Evolutionary conservation across 2,113 vertebrate species (phyloP), one percentile per base, ranked within the genome.

Genomic region (Muscicapa adusta): DNA sequence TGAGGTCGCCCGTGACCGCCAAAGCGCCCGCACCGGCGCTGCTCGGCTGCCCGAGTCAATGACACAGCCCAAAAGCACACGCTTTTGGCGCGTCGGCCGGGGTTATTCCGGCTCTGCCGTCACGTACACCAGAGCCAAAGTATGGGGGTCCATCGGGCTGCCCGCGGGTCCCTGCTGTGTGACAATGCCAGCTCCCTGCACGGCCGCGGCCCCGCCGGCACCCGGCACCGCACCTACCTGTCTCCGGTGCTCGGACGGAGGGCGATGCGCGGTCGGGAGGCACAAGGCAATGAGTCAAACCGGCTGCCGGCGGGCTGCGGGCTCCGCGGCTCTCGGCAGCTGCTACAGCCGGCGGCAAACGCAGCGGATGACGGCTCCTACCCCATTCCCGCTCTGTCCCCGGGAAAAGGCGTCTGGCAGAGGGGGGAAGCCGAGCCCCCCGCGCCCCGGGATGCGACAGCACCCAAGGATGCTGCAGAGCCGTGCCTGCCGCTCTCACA

Each of bases 221-320:
- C 29, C 36, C 84, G 7, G 84, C 57, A 24, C 57, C 10, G 62
- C 83, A 87, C 96, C 75, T 72, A 97, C 97, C 97, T 93, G 77
- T 54, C 88, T 77, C 91, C 18, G 73, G 77, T 26, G 85, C 85
- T 71, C 84, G 31, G 34, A 34, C 4, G 61, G 45, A 89, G 77
- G 36, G 87, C 43, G 79, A 77, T 31, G 89, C 5, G 63, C 23
- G 18, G 61, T 47, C 74, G 47, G 94, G 61, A 72, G 31, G 77
- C 42, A 34, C 25, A 72, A 51, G 28, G n/a, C 18, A 73, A 51
- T 3, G 34, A 51, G 14, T 5, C 23, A 36, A 50, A 17, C 18
- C 34, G 36, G 81, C 76, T 62, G 81, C 56, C 8, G 24, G 70
- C 51, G 77, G 58, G 83, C 66, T 93, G 70, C 51, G 77, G 58